These are phyloP conservation scores for Phenganax subtilis DNA, from an alignment of 92 coral and sea anemone genomes.

Conservation along the genomic window DNA sequence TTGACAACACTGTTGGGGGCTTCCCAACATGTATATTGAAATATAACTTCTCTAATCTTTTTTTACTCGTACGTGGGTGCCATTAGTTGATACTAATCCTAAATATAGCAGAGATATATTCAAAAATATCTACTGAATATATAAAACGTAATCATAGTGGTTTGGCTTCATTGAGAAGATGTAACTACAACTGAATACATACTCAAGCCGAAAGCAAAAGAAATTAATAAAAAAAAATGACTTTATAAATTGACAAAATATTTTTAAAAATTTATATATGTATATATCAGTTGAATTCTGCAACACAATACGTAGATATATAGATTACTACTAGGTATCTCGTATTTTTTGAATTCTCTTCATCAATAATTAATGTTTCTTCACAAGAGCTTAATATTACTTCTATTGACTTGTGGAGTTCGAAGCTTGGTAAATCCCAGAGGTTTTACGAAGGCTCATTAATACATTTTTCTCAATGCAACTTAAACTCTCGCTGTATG, in stretches of 20 bases:
- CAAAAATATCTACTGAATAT: background rate
- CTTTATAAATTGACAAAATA: no score
- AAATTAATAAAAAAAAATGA: no score
- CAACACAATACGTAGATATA: no score
- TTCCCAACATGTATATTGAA: background rate
- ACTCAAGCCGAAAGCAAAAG: no score
- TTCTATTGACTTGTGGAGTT: background rate
- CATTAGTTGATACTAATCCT: constrained; percentile 11
- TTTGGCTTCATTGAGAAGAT: background rate
- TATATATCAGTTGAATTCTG: no score
- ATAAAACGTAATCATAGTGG: background rate
- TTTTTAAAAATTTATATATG: no score
- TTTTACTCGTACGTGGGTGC: constrained; percentile 1
- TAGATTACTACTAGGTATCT: no score
- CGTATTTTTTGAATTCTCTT: no score
- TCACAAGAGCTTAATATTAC: no score
- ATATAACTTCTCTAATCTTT: background rate
- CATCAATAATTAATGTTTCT: no score
- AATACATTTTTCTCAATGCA: background rate
- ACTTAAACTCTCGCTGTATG: background rate
- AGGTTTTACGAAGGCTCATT: background rate
- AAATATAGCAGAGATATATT: background rate
- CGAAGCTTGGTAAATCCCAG: background rate
- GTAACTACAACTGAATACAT: background rate
- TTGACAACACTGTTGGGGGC: background rate